phyloP scores from a whole-genome alignment of 2,888 invertebrate species.

The Entomobrya proxima region DNA sequence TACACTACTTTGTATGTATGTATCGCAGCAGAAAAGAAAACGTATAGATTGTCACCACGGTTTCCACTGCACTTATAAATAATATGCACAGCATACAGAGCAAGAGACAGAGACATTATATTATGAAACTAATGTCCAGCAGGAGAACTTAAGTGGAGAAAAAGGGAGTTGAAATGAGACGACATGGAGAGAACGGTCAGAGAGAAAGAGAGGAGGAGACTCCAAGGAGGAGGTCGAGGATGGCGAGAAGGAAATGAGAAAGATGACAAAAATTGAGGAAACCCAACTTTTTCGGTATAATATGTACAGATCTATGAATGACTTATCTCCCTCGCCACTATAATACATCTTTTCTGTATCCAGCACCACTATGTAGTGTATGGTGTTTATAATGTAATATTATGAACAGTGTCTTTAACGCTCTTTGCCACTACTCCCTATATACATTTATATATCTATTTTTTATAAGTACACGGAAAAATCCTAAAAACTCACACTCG shows the following conservation, averaged over 20 bases:
- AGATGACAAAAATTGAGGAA: slow-evolving; percentile 67
- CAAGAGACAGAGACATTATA: slow-evolving; percentile 16
- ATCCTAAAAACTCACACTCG: no score
- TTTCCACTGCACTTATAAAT: neutral
- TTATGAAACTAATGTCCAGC: slow-evolving; percentile 61
- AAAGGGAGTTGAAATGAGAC: slow-evolving; percentile 68
- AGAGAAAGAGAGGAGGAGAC: slow-evolving; percentile 66
- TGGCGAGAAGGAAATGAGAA: slow-evolving; percentile 65
- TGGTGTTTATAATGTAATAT: neutral
- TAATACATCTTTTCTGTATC: neutral
- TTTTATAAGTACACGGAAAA: no score
- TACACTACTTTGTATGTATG: neutral
- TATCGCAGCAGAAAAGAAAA: neutral
- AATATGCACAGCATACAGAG: neutral
- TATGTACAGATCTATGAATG: slow-evolving; percentile 61
- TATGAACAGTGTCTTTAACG: no score
- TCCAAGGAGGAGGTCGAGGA: slow-evolving; percentile 68
- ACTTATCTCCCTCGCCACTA: slow-evolving; percentile 48
- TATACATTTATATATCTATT: no score
- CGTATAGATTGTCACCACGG: neutral
- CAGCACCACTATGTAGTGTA: no score
- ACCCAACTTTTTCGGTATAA: slow-evolving; percentile 41
- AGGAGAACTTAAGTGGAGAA: slow-evolving; percentile 61
- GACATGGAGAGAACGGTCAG: slow-evolving; percentile 64
- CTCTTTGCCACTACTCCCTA: no score